phyloP scores from a whole-genome alignment of 1,140 invertebrate species.

The Wasmannia auropunctata region DNA sequence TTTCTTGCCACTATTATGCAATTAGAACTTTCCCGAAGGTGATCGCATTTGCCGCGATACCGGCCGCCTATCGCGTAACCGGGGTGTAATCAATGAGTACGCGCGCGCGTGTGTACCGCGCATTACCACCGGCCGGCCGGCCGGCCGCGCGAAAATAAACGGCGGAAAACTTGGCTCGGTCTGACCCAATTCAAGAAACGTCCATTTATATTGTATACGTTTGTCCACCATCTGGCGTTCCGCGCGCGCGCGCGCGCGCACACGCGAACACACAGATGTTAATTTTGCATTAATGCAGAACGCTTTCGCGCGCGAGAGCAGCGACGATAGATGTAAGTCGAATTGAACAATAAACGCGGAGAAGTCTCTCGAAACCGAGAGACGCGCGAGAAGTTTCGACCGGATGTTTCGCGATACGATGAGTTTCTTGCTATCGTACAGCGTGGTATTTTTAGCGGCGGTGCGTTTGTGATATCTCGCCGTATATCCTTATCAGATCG shows the following conservation, averaged over 20 bases:
- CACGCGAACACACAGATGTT: conserved; percentile 29
- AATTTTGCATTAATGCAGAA: conserved; percentile 25
- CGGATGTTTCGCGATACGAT: background rate
- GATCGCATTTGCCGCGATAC: conserved; percentile 20
- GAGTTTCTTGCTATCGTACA: background rate
- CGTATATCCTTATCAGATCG: background rate
- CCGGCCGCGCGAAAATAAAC: conserved; percentile 53
- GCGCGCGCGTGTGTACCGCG: background rate
- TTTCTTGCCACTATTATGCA: conserved; percentile 9
- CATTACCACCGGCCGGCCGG: background rate
- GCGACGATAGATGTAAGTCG: background rate
- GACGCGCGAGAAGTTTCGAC: background rate
- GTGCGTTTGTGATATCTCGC: background rate
- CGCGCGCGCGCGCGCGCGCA: background rate
- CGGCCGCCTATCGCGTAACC: conserved; percentile 25
- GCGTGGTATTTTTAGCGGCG: background rate
- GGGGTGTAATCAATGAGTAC: conserved; percentile 33
- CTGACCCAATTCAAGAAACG: conserved; percentile 44
- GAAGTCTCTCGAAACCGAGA: background rate
- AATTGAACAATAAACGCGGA: background rate
- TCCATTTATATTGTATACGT: conserved; percentile 36
- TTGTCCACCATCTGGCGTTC: conserved; percentile 34
- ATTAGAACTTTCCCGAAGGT: conserved; percentile 23
- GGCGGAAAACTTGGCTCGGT: conserved; percentile 34
- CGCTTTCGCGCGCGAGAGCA: background rate